Evolutionary conservation across 2,888 invertebrate genomes (phyloP).

Genomic region (Pollenia amentaria): DNA sequence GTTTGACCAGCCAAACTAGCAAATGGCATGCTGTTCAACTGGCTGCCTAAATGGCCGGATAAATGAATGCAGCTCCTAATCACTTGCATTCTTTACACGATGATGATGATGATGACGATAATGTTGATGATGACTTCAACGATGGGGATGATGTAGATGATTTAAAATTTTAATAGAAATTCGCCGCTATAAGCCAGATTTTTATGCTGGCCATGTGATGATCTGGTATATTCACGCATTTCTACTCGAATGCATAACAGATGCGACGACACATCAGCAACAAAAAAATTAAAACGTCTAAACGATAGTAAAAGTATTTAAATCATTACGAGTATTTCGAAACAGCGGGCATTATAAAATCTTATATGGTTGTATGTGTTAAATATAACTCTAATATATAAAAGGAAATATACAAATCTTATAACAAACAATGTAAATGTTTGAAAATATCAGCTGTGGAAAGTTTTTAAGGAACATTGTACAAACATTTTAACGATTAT

Average conservation of each 20-base stretch:
- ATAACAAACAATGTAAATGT: background rate
- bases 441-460: too few species aligned
- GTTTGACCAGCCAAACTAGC: conserved; percentile 49
- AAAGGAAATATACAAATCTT: background rate
- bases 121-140: conserved; percentile 14
- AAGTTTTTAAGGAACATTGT: too few species aligned
- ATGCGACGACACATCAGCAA: conserved; percentile 61
- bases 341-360: conserved; percentile 34
- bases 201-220: conserved; percentile 42
- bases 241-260: conserved; percentile 62
- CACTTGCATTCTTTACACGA: conserved; percentile 52
- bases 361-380: background rate
- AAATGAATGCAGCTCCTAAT: conserved; percentile 41
- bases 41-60: conserved; percentile 40
- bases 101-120: background rate
- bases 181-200: conserved; percentile 17
- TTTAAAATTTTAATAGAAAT: conserved; percentile 23
- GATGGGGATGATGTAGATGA: conserved; percentile 39
- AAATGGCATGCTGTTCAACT: conserved; percentile 63
- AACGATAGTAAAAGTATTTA: conserved; percentile 73
- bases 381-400: background rate
- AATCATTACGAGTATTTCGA: conserved; percentile 68
- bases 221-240: conserved; percentile 56
- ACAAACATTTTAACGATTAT: too few species aligned
- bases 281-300: conserved; percentile 42